Evolutionary conservation across 1,140 invertebrate genomes (phyloP), one percentile per base, ranked within the genome.

Genomic region (Parapsyche elsis): DNA sequence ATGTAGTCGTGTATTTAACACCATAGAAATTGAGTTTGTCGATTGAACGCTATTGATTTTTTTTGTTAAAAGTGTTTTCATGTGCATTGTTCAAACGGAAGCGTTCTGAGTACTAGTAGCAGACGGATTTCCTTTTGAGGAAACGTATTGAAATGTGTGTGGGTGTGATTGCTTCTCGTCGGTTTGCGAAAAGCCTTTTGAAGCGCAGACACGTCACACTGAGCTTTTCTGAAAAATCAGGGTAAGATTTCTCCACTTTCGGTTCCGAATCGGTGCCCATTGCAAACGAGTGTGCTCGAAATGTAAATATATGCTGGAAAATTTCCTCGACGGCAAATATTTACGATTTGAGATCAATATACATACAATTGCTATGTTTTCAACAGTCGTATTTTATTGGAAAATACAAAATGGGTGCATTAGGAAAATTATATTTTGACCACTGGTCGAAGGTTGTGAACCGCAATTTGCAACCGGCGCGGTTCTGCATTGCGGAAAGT

Each of bases 151-250:
- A 64, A 64, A 57, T 38, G 53, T 45, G 53, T 67, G 30, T 24
- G 57, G 24, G 24, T 10, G 59, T 77, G 75, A 77, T 77, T 77
- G 75, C 75, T 77, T 38, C 53, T 16, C 10, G 53, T 77, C n/a
- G 75, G 64, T 67, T 67, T 67, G 23, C 24, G 12, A 24, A 67
- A 67, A 19, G 64, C 21, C 16, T 21, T 74, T 74, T 23, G n/a
- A 49, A 44, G 30, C 30, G 30, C 30, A 38, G 38, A 12, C 30
- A 30, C 14, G 19, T 75, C n/a, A 23, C 30, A 19, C 23, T 64
- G 49, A 46, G 75, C 75, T 44, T 46, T 77, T 49, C 26, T 59
- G 75, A 77, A 77, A 77, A 77, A 77, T 77, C 75, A 77, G 75
- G 57, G 57, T 4, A 45, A 75, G 71, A 53, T 75, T 75, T 75